phyloP scores from a whole-genome alignment of 2,113 vertebrate genomes.

The Spermophilus dauricus region DNA sequence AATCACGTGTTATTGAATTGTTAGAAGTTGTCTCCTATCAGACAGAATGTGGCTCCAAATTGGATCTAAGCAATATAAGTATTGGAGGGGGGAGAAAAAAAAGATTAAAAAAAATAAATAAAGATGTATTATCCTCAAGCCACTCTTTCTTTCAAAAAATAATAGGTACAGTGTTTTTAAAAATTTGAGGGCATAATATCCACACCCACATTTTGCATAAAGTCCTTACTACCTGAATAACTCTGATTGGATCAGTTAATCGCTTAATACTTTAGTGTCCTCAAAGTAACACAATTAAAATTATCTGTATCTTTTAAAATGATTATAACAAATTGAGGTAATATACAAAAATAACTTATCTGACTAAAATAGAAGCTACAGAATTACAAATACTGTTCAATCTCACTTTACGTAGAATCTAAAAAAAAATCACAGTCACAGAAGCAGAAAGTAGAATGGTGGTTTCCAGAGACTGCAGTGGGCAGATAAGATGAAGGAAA shows the following conservation, averaged over 20 bases:
- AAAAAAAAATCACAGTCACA: background rate
- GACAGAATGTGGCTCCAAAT: background rate
- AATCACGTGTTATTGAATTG: background rate
- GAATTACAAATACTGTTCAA: background rate
- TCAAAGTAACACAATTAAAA: background rate
- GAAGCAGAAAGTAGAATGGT: background rate
- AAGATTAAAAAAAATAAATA: too few relatives aligned
- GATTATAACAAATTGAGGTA: background rate
- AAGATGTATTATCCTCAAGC: background rate
- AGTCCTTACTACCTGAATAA: background rate
- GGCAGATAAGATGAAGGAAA: too few relatives aligned
- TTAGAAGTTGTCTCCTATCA: background rate
- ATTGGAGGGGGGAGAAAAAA: background rate
- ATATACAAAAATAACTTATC: background rate
- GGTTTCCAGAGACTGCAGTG: accelerated
- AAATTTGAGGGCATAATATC: background rate
- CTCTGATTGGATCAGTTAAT: background rate
- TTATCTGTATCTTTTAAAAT: background rate
- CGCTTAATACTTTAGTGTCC: background rate
- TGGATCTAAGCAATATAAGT: background rate
- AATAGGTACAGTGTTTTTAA: background rate
- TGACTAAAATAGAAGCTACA: background rate
- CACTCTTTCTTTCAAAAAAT: background rate
- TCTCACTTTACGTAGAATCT: background rate
- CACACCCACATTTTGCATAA: background rate